phyloP scores from a whole-genome alignment of 2,888 invertebrate species.

The Coronaproctus castanopsis region DNA sequence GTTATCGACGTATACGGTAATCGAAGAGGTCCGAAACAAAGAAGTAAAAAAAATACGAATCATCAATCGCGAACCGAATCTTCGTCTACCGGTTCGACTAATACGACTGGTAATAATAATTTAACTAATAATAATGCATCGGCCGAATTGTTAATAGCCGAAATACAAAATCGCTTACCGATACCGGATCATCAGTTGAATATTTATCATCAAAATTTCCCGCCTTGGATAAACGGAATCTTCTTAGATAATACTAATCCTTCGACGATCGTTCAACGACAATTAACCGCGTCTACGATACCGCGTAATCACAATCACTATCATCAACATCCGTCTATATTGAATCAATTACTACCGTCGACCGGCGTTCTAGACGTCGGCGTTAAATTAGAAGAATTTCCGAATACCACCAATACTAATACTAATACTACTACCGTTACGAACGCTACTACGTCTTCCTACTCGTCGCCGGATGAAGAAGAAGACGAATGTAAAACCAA shows the following conservation, averaged over 20 bases:
- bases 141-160: slow-evolving; percentile 11
- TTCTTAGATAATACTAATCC: background rate
- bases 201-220: slow-evolving; percentile 19
- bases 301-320: too few species aligned
- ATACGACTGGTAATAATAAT: background rate
- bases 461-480: slow-evolving; percentile 25
- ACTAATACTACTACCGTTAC: too few species aligned
- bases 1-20: slow-evolving; percentile 84
- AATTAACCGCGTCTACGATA: background rate
- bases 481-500: slow-evolving; percentile 23
- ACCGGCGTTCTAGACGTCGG: too few species aligned
- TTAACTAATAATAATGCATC: background rate
- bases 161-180: slow-evolving; percentile 25
- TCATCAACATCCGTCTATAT: background rate
- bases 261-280: too few species aligned
- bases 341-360: background rate
- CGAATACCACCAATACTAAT: too few species aligned
- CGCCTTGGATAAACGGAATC: background rate
- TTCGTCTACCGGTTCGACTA: background rate
- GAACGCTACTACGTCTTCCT: slow-evolving; percentile 10
- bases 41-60: slow-evolving; percentile 25
- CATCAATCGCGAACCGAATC: slow-evolving; percentile 13
- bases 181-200: slow-evolving; percentile 28
- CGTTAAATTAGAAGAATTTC: too few species aligned
- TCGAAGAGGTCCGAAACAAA: slow-evolving; percentile 61